Evolutionary conservation across 2,797 vertebrate genomes (phyloP).

Genomic region (Gambelia wislizenii): DNA sequence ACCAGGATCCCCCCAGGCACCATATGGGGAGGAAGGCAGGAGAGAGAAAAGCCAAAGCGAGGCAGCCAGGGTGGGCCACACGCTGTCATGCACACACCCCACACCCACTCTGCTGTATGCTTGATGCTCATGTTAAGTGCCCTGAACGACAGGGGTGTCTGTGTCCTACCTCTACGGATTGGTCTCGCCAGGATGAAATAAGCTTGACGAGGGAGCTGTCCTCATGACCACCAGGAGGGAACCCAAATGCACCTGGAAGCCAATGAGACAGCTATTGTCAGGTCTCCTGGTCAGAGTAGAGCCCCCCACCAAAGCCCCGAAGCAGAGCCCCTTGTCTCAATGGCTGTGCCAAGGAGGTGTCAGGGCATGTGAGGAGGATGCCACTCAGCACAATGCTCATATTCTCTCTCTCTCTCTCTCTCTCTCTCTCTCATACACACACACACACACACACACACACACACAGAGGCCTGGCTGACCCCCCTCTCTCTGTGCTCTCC

Average conservation of each 20-base stretch:
- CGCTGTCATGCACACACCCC: no score
- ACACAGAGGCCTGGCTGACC: no score
- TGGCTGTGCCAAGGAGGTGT: not conserved
- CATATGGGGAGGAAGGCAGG: not conserved
- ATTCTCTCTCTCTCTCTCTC: no score
- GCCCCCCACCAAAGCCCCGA: not conserved
- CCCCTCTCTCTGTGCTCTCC: no score
- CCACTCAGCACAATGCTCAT: no score
- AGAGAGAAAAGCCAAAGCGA: not conserved
- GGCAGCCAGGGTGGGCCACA: not conserved
- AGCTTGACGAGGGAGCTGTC: conserved; percentile 74
- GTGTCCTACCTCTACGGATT: conserved; percentile 81
- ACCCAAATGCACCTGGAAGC: conserved; percentile 39
- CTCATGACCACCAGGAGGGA: conserved; percentile 47
- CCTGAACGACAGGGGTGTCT: not conserved
- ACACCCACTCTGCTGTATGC: no score
- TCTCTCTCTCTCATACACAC: no score
- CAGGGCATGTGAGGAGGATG: no score
- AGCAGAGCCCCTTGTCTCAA: not conserved
- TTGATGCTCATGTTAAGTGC: no score
- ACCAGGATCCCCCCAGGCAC: no score
- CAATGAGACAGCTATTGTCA: not conserved
- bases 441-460: no score
- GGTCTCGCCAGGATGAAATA: conserved; percentile 77
- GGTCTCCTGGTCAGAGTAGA: not conserved